Base-by-base conservation (phyloP, 2,797 vertebrate genomes). In the Chelon auratus region DNA sequence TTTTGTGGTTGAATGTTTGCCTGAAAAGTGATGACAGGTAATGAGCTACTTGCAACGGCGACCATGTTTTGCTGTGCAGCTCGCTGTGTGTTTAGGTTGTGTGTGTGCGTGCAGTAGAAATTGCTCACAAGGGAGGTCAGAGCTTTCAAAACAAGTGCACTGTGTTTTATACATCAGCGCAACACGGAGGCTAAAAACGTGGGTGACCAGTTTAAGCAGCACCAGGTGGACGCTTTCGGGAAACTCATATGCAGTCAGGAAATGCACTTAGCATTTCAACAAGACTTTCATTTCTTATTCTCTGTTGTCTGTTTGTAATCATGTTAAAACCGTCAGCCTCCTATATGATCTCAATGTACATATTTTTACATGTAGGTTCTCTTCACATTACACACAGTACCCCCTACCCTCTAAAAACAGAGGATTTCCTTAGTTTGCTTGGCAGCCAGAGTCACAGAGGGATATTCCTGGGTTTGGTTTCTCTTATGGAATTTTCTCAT, bases 371-470 rank as follows among this genome's bases (percentile, higher is more conserved):
- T 8, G 61, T 24, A 22, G 77, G 55, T 50, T 73, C 40, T 65
- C 63, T 69, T 72, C 60, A 39, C 10, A 6, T 72, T 77, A 72
- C 72, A 78, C 67, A 48, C 40, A 70, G 14, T n/a, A 9, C 36
- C 77, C 66, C 56, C 52, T 71, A 10, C 72, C 62, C 77, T 88
- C 80, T 83, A 24, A 91, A 90, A 91, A 93, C 88, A 91, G 76
- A 92, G 84, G 83, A 91, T 90, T 90, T 90, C 88, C 90, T 91
- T 87, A 69, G 78, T 87, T 85, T 85, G 76, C 78, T 86, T 87
- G 85, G 87, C 90, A 85, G 80, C 68, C 47, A 60, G 55, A 85
- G 71, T 84, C 80, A 77, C 72, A 68, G 68, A 42, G 72, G 81
- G 75, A 89, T 80, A 85, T 81, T 84, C 65, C 72, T 53, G 79